phyloP scores from a whole-genome alignment of 2,113 vertebrate species.

The Toxostoma redivivum region DNA sequence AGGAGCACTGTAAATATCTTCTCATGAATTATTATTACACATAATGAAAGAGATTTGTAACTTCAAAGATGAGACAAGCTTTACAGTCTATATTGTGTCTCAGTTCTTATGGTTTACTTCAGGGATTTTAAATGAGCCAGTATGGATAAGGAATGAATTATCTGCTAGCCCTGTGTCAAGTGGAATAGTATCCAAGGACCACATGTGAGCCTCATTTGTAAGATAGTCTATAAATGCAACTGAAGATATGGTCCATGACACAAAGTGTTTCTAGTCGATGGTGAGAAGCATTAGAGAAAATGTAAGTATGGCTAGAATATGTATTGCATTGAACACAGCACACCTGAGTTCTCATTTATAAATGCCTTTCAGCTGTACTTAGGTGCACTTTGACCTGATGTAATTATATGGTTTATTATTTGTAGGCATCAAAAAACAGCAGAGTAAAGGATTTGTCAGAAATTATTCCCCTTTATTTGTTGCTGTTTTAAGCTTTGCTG shows the following conservation, averaged over 20 bases:
- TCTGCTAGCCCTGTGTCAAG: neutral
- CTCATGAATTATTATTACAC: neutral
- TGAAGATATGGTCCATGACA: neutral
- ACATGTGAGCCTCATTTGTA: neutral
- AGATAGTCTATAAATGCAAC: neutral
- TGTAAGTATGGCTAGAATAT: neutral
- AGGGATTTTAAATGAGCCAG: neutral
- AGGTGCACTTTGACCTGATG: neutral
- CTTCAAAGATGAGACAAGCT: neutral
- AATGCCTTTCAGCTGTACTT: neutral
- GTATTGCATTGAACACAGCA: rapidly evolving
- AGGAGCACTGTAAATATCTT: neutral
- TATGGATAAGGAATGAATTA: neutral
- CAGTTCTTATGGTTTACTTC: neutral
- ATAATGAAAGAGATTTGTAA: neutral
- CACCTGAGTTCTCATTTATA: neutral
- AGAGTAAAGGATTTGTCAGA: neutral
- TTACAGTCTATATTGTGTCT: neutral
- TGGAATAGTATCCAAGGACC: neutral
- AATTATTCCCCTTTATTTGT: neutral
- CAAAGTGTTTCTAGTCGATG: rapidly evolving
- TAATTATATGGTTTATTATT: neutral
- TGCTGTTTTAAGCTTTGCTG: neutral
- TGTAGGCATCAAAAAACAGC: neutral
- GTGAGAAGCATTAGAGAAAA: neutral